These are phyloP conservation scores for Halyomorpha halys DNA, from an alignment of 1,140 invertebrate species.

Conservation along the genomic window DNA sequence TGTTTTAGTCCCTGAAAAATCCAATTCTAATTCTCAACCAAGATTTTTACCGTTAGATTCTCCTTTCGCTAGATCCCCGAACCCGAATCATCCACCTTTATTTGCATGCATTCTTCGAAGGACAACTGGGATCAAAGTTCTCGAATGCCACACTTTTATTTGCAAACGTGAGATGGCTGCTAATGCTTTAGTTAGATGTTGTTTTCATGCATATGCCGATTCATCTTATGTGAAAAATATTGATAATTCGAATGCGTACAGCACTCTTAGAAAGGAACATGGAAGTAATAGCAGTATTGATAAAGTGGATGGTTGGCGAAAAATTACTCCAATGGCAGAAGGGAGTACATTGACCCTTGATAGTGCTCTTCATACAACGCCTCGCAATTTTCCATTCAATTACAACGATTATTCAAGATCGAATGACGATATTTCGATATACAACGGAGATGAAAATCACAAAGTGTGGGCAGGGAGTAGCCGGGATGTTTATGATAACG, in stretches of 20 bases:
- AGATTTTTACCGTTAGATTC: constrained; percentile 93
- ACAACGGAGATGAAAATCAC: constrained; percentile 85
- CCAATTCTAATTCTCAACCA: constrained; percentile 46
- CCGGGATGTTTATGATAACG: constrained; percentile 55
- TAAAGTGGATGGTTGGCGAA: constrained; percentile 44
- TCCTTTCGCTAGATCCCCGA: constrained; percentile 82
- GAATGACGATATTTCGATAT: constrained; percentile 61
- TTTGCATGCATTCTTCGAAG: constrained; percentile 92
- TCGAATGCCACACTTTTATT: constrained; percentile 98
- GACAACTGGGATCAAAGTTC: constrained; percentile 94
- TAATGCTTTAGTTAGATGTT: constrained; percentile 85
- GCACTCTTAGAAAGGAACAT: constrained; percentile 37
- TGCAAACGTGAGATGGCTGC: constrained; percentile 91
- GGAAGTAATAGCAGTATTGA: constrained; percentile 32
- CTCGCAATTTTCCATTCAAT: constrained; percentile 31
- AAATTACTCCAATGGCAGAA: constrained; percentile 35
- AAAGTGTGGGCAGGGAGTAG: constrained; percentile 76
- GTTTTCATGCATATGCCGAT: constrained; percentile 91
- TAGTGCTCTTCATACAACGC: constrained; percentile 32
- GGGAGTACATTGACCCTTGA: constrained; percentile 45
- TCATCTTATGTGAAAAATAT: constrained; percentile 80
- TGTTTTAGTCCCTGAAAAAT: constrained; percentile 48
- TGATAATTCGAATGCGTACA: constrained; percentile 47
- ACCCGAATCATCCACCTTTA: constrained; percentile 78
- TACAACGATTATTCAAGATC: constrained; percentile 45